Conservation (phyloP, 2,888 invertebrate species). For the Bombyx huttoni region DNA sequence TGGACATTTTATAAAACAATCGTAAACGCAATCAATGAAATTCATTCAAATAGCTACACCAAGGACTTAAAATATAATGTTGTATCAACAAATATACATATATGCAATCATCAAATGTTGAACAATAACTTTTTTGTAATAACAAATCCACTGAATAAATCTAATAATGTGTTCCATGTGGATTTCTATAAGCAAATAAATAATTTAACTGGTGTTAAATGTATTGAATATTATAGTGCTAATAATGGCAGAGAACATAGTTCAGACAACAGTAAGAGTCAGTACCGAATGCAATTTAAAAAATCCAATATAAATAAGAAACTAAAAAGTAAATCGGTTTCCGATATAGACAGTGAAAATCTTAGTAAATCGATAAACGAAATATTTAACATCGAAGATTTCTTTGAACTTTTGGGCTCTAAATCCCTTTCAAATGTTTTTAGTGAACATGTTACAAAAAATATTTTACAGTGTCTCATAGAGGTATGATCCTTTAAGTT, state of each 20-base stretch:
- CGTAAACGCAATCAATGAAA: not conserved
- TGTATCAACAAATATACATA: too few species aligned
- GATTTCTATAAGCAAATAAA: too few species aligned
- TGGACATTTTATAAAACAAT: not conserved
- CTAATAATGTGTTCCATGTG: too few species aligned
- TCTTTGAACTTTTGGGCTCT: slow-evolving; percentile 42
- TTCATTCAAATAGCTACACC: too few species aligned
- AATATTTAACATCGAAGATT: slow-evolving; percentile 47
- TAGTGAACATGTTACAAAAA: slow-evolving; percentile 29
- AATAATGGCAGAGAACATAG: too few species aligned
- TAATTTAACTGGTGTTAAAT: too few species aligned
- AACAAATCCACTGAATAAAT: too few species aligned
- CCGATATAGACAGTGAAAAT: slow-evolving; percentile 25
- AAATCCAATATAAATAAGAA: slow-evolving; percentile 14
- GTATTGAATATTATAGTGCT: too few species aligned
- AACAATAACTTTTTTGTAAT: too few species aligned
- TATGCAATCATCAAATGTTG: too few species aligned
- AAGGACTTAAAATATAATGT: too few species aligned
- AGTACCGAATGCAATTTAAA: not conserved
- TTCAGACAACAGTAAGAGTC: too few species aligned
- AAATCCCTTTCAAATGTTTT: slow-evolving; percentile 32
- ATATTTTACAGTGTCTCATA: slow-evolving; percentile 31
- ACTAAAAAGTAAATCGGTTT: slow-evolving; percentile 41
- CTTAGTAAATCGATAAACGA: slow-evolving; percentile 26
- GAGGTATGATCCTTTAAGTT: slow-evolving; percentile 26